Conservation (phyloP, 2,888 invertebrate genomes). For the Melieria omissa region DNA sequence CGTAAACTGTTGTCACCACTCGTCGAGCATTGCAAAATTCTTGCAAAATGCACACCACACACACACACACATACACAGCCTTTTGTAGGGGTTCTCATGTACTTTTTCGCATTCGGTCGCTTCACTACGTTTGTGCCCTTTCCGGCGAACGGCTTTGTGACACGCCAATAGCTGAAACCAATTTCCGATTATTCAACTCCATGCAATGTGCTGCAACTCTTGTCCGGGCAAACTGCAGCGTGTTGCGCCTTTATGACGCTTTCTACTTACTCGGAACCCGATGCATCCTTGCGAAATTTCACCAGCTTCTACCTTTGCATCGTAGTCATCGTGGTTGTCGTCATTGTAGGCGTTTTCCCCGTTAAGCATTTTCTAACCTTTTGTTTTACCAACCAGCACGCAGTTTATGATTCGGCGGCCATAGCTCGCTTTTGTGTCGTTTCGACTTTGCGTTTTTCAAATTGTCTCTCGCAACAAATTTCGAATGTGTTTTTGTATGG, state of each 20-base stretch:
- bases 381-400: no score
- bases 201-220: conserved; percentile 40
- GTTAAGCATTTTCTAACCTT: no score
- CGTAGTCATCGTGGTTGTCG: no score
- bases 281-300: no score
- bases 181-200: conserved; percentile 39
- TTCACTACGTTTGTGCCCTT: neutral
- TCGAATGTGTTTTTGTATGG: no score
- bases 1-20: conserved; percentile 31
- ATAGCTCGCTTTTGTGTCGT: no score
- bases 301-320: no score
- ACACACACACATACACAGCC: neutral
- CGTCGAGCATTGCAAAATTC: conserved; percentile 4
- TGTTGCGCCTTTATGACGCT: conserved; percentile 15
- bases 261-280: conserved; percentile 19
- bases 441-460: no score
- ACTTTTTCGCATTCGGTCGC: conserved; percentile 1
- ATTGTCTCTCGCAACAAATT: no score
- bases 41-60: neutral
- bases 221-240: conserved; percentile 17
- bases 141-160: conserved; percentile 24
- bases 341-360: no score
- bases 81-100: neutral
- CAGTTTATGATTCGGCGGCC: no score
- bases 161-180: neutral